phyloP scores from a whole-genome alignment of 2,113 vertebrate species.

The Crotalus horridus region DNA sequence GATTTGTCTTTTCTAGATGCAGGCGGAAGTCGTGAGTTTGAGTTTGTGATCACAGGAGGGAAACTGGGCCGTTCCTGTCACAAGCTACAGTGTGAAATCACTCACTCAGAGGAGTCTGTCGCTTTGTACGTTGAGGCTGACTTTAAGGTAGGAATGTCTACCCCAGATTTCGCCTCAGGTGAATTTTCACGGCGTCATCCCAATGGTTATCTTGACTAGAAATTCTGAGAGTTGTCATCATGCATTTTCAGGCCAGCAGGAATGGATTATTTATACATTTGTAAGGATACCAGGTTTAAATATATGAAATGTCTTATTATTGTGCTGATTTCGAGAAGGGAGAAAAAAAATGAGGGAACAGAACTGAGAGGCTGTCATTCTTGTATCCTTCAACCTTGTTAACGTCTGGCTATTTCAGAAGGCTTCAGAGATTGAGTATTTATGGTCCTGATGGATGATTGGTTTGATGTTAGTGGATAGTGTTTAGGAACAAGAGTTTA shows the following conservation, averaged over 20 bases:
- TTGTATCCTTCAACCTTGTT: neutral
- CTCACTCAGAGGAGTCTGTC: conserved; percentile 66
- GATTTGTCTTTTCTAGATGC: conserved; percentile 65
- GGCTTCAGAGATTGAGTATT: neutral
- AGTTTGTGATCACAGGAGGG: conserved; percentile 74
- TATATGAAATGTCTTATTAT: neutral
- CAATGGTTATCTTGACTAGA: neutral
- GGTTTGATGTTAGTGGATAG: neutral
- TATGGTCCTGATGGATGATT: neutral
- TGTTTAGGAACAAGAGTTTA: neutral
- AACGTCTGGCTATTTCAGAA: neutral
- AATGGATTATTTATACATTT: neutral
- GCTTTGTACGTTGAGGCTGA: conserved; percentile 76
- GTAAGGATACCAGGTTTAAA: neutral
- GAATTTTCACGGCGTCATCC: neutral
- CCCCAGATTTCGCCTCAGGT: neutral
- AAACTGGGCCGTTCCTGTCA: conserved; percentile 68
- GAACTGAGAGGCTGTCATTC: neutral
- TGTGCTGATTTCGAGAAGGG: neutral
- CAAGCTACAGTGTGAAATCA: conserved; percentile 76
- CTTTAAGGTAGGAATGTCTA: conserved; percentile 79
- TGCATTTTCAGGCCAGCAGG: neutral
- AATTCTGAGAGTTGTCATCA: neutral
- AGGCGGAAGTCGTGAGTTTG: conserved; percentile 73
- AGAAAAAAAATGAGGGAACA: neutral